These are phyloP conservation scores for Vesta saturnalis DNA, from an alignment of 2,888 invertebrate genomes.

Conservation along the genomic window DNA sequence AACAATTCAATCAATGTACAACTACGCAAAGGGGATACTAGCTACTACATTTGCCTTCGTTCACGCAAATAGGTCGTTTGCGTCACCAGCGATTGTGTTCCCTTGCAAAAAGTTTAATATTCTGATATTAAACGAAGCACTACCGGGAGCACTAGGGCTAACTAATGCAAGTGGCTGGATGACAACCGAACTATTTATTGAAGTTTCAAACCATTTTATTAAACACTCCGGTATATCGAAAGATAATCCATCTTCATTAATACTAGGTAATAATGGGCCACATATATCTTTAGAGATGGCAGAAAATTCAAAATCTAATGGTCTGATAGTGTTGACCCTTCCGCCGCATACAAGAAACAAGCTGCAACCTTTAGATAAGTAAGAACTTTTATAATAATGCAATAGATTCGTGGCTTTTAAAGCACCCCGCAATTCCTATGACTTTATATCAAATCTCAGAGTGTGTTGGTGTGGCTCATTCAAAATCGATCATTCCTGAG, in stretches of 20 bases:
- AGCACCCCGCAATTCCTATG: not conserved
- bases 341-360: not conserved
- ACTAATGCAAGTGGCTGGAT: not conserved
- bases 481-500: too few relatives aligned
- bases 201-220: not conserved
- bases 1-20: not conserved
- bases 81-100: not conserved
- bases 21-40: not conserved
- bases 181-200: not conserved
- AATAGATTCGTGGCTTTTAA: not conserved
- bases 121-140: not conserved
- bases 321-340: too few relatives aligned
- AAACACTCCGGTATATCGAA: not conserved
- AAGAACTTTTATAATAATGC: not conserved
- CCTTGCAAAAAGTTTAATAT: not conserved
- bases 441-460: too few relatives aligned
- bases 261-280: not conserved
- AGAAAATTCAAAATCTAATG: too few relatives aligned
- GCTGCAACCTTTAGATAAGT: not conserved
- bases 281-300: too few relatives aligned
- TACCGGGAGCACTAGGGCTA: not conserved
- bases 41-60: not conserved
- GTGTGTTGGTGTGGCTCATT: too few relatives aligned
- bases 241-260: too few relatives aligned
- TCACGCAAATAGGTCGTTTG: not conserved